A percentile compares a stretch with the other conserved stretches of the same genome.
Conservation (phyloP, 1,140 invertebrate genomes). For the Meloidogyne hapla region DNA sequence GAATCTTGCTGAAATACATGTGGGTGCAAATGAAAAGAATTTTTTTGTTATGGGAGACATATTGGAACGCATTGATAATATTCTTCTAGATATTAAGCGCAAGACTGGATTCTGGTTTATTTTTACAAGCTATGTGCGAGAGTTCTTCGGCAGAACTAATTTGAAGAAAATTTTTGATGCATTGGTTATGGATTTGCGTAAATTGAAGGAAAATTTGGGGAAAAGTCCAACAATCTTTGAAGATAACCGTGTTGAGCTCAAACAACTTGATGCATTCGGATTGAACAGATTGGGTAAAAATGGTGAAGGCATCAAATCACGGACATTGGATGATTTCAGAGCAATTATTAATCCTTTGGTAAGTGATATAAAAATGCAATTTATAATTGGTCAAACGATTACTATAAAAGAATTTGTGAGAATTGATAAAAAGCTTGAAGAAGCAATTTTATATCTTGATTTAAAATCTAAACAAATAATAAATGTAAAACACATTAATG, state of each 20-base stretch:
- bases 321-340: not conserved
- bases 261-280: not conserved
- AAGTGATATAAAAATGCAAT: not conserved
- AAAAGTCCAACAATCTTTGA: not conserved
- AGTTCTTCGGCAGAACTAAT: not conserved
- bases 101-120: not conserved
- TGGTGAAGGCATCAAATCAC: not conserved
- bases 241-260: not conserved
- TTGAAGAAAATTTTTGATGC: not conserved
- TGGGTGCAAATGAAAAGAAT: not conserved
- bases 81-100: not conserved
- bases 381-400: not conserved
- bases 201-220: not conserved
- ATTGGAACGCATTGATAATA: not conserved
- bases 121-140: not conserved
- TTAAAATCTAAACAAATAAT: not conserved
- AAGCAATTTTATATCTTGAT: not conserved
- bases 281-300: not conserved
- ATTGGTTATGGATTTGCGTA: not conserved
- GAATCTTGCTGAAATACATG: not conserved
- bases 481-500: not conserved
- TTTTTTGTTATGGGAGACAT: not conserved
- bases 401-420: not conserved
- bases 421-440: not conserved
- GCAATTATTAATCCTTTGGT: not conserved